Conservation (phyloP, 2,113 vertebrate species). For the Piaya cayana region DNA sequence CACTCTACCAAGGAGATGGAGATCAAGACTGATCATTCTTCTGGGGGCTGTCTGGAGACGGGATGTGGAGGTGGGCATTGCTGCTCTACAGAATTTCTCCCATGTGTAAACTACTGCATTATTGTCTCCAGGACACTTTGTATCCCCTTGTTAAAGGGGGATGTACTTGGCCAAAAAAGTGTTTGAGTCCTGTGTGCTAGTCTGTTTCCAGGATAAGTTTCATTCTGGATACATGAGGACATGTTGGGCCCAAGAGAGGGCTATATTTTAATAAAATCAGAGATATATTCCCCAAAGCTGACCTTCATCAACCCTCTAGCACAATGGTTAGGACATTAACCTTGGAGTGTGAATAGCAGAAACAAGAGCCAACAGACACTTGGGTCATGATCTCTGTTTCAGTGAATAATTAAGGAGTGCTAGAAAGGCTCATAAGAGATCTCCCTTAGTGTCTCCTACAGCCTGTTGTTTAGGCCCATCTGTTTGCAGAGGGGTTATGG, state of each 20-base stretch:
- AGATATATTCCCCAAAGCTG: background rate
- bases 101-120: background rate
- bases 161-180: background rate
- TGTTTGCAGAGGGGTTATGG: background rate
- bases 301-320: background rate
- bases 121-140: background rate
- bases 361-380: background rate
- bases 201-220: background rate
- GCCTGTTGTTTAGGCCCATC: background rate
- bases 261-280: background rate
- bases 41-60: background rate
- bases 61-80: background rate
- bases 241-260: background rate
- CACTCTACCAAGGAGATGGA: background rate
- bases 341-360: background rate
- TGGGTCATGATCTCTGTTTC: background rate
- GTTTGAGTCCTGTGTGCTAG: rapidly evolving
- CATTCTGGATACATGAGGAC: background rate
- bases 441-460: background rate
- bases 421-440: background rate
- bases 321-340: background rate
- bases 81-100: background rate
- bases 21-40: background rate
- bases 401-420: background rate
- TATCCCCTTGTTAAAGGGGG: background rate